A percentile compares a stretch with the other conserved stretches of the same genome.
Conservation (phyloP, 1,140 invertebrate genomes). For the Oscheius sp. region DNA sequence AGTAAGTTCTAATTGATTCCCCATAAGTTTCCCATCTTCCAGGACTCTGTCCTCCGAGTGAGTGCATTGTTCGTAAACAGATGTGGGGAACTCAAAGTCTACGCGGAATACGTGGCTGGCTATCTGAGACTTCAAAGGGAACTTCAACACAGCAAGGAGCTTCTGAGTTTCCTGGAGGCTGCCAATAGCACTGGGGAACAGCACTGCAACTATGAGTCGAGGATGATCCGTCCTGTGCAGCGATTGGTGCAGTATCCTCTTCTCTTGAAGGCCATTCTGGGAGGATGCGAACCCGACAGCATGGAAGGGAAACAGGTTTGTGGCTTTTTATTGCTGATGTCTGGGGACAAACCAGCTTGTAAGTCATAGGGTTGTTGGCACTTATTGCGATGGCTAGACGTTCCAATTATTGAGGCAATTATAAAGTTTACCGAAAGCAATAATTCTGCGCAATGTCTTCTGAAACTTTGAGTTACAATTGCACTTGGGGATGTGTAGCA, state of each 20-base stretch:
- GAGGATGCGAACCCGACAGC: slow-evolving; percentile 83
- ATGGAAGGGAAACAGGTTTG: slow-evolving; percentile 81
- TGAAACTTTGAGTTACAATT: too few relatives aligned
- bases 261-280: slow-evolving; percentile 86
- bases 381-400: too few relatives aligned
- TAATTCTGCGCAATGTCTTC: too few relatives aligned
- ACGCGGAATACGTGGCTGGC: slow-evolving; percentile 96
- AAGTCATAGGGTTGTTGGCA: too few relatives aligned
- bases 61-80: slow-evolving; percentile 95
- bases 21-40: slow-evolving; percentile 55
- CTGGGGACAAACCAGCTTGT: too few relatives aligned
- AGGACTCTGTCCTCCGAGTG: slow-evolving; percentile 92
- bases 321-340: too few relatives aligned
- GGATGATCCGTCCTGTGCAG: slow-evolving; percentile 98
- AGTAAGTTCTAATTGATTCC: neutral
- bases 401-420: too few relatives aligned
- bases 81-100: slow-evolving; percentile 96
- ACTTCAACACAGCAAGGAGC: slow-evolving; percentile 83
- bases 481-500: too few relatives aligned
- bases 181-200: slow-evolving; percentile 85
- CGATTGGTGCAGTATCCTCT: slow-evolving; percentile 95
- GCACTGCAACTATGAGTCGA: slow-evolving; percentile 91
- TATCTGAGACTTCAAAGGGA: slow-evolving; percentile 94
- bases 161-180: slow-evolving; percentile 86
- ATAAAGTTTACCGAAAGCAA: too few relatives aligned